These are phyloP conservation scores for Elaphurus davidianus DNA, from an alignment of 2,113 vertebrate species.

Conservation along the genomic window DNA sequence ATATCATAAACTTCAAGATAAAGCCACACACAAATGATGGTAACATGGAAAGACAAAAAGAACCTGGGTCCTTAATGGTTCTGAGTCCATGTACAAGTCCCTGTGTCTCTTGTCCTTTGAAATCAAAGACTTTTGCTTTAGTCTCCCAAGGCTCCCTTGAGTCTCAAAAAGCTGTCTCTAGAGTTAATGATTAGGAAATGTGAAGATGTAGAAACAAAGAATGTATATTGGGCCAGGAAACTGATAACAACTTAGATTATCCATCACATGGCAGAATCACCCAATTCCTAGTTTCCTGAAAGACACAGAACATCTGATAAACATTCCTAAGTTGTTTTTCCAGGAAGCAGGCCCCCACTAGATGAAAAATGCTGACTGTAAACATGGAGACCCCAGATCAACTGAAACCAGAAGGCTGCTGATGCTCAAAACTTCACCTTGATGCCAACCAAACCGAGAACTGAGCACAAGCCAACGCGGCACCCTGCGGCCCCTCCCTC, in stretches of 20 bases:
- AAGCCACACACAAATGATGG: neutral
- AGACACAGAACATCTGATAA: neutral
- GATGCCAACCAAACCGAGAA: neutral
- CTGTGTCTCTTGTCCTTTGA: neutral
- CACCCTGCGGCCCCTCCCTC: neutral
- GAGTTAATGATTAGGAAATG: neutral
- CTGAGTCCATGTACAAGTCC: neutral
- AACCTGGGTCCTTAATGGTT: neutral
- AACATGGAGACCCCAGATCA: neutral
- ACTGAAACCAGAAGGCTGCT: neutral
- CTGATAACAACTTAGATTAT: neutral
- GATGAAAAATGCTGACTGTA: neutral
- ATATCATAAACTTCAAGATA: neutral
- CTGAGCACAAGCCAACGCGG: neutral
- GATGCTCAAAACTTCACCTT: neutral
- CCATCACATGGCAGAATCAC: neutral
- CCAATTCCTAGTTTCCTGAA: neutral
- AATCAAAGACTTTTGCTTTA: neutral
- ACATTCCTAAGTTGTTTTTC: neutral
- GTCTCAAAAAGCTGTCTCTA: neutral
- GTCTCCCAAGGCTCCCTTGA: neutral
- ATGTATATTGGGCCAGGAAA: neutral
- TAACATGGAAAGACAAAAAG: neutral
- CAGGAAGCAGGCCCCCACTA: neutral
- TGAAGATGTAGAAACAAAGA: neutral